Base-by-base conservation (phyloP, 2,797 vertebrate genomes). In the Poeciliopsis paucimaculata region DNA sequence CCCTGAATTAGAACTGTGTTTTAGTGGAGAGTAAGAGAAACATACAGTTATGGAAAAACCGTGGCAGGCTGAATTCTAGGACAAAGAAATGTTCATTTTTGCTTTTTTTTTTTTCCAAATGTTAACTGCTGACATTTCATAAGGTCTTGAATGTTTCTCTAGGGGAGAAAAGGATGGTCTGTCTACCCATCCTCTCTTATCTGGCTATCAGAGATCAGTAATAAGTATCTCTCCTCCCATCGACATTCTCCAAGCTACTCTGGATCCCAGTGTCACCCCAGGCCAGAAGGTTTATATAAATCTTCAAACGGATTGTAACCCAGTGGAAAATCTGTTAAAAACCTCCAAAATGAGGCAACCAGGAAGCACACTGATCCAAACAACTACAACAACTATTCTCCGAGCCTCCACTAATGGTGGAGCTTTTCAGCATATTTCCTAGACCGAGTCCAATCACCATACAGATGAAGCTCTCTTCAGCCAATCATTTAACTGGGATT, bases 121-220 rank as follows among this genome's bases (percentile, higher is more conserved):
- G 79, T 77, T 55, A 74, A 83, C 41, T 73, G 87, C 82, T 90
- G 87, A 90, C 82, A 90, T n/a, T 57, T 77, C 76, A 75, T 72
- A 62, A 46, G 73, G 76, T 77, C 45, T 74, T 51, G 70, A 85
- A 76, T 75, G 74, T 82, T 81, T 86, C 72, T 82, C 64, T 72
- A 79, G 86, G 55, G 72, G 80, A 80, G 82, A 73, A 81, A 78
- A 76, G 76, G 73, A 80, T 47, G 82, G 15, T 45, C 11, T 66
- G 18, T 66, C 36, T 66, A 4, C 31, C 60, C 16, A 34, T 34
- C 15, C 15, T 2, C 34, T 34, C 11, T 57, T n/a, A 28, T 57
- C 4, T 64, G 28, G 34, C 34, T 66, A 66, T 39, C 18, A 23
- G 36, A 23, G 34, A 39, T 39, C 0, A 4, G 20, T 23, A 68